A percentile compares a stretch with the other conserved stretches of the same genome.
These are phyloP conservation scores for Mus pahari DNA, from an alignment of 2,113 vertebrate species.

Conservation along the genomic window DNA sequence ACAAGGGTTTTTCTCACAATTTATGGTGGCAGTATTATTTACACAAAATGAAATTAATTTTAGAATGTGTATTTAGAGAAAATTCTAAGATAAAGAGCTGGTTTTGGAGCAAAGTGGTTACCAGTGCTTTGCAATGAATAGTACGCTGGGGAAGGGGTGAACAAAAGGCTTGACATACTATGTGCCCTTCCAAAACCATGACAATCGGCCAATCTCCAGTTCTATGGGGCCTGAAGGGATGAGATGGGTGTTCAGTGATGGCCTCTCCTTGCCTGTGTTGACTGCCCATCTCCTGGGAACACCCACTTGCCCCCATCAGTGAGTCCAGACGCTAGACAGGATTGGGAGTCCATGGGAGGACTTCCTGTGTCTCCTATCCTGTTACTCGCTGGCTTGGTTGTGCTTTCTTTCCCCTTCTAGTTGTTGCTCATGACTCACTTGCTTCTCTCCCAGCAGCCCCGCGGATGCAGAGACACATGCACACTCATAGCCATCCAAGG, in stretches of 20 bases:
- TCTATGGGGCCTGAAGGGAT: conserved; percentile 3
- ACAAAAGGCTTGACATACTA: neutral
- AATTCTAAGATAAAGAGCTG: neutral
- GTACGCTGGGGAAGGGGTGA: neutral
- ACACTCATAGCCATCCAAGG: neutral
- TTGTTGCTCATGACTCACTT: neutral
- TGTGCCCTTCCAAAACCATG: conserved; percentile 12
- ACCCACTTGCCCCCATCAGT: neutral
- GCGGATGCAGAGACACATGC: neutral
- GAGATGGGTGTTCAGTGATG: neutral
- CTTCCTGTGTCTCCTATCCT: neutral
- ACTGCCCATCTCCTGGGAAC: neutral
- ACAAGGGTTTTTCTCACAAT: neutral
- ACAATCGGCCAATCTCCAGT: neutral
- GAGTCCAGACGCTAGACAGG: neutral
- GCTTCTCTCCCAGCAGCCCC: neutral
- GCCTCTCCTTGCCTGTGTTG: neutral
- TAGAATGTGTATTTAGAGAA: neutral
- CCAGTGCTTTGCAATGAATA: conserved; percentile 3
- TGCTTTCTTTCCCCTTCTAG: neutral
- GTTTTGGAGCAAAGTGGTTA: neutral
- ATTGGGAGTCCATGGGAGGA: neutral
- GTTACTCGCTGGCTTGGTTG: neutral
- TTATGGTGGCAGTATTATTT: neutral
- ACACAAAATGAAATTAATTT: neutral